Evolutionary conservation across 1,140 invertebrate genomes (phyloP), one percentile per base, ranked within the genome.

Genomic region (Mactra quadrangularis): DNA sequence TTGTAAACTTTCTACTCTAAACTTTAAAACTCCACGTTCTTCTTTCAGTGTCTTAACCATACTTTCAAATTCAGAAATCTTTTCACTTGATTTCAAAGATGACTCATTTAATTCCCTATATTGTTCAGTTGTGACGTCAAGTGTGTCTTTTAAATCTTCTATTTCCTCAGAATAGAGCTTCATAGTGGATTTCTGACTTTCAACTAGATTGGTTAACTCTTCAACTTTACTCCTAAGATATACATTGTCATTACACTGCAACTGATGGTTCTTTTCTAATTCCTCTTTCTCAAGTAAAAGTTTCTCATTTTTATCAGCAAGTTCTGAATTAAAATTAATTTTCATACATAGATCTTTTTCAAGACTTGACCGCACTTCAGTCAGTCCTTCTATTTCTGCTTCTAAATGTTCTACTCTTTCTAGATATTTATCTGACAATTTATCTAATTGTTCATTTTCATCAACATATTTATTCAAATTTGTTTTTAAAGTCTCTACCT

Each of bases 71-170:
- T 79, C 25, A n/a, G 35, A 41, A 1, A 27, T 35, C 11, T n/a
- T 47, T 38, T n/a, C 25, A 55, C 35, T 71, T 29, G 31, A 31
- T 57, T 70, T 31, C 1, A 59, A 9, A 29, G 62, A 17, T 62
- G 35, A 50, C 4, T 53, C 41, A n/a, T 4, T 76, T 17, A n/a
- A 41, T 62, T 60, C 57, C 29, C 62, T 60, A 17, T 33, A 47
- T 33, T 76, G 50, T 15, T 62, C 47, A 31, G 3, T 76, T 41
- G 59, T 6, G 22, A 62, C 6, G 19, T 76, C 38, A 13, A 59
- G 19, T 11, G 52, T 50, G 19, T 76, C 74, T 62, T 62, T 33
- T 17, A 76, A 41, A 25, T 59, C 74, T 41, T 31, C 55, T 33
- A 76, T 76, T 60, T 22, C 47, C 15, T 62, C 74, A 62, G 25